Conservation (phyloP, 2,797 vertebrate species). For the Antrozous pallidus region DNA sequence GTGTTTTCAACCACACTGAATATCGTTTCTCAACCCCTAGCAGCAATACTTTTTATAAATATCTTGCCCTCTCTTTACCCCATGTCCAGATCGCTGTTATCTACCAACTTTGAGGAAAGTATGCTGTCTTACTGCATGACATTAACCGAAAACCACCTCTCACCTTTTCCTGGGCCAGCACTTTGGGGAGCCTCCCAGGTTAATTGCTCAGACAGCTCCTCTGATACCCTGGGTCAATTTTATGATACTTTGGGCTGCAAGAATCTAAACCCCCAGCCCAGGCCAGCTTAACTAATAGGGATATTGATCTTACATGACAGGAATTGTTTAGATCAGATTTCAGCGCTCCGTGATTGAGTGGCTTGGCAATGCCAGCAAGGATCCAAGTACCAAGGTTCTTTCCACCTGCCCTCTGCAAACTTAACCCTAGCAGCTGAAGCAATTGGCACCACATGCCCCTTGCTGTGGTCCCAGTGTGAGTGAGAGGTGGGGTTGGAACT, state of each 20-base stretch:
- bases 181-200: not conserved
- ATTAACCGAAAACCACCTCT: not conserved
- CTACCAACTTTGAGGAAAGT: not conserved
- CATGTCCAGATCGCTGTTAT: not conserved
- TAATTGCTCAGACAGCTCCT: not conserved
- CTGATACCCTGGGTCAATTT: not conserved
- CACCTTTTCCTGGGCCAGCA: not conserved
- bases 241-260: not conserved
- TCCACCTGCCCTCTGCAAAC: not conserved
- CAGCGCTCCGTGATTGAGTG: not conserved
- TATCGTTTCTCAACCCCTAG: not conserved
- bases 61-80: not conserved
- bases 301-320: not conserved
- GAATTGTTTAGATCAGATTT: not conserved
- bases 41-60: not conserved
- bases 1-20: not conserved
- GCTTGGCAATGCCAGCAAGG: not conserved
- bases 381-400: not conserved
- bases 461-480: not conserved
- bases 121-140: not conserved
- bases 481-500: not conserved
- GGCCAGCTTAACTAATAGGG: not conserved
- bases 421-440: not conserved
- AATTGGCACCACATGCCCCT: not conserved
- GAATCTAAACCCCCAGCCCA: not conserved